These are phyloP conservation scores for Pherbina coryleti DNA, from an alignment of 2,888 invertebrate species.

Conservation along the genomic window DNA sequence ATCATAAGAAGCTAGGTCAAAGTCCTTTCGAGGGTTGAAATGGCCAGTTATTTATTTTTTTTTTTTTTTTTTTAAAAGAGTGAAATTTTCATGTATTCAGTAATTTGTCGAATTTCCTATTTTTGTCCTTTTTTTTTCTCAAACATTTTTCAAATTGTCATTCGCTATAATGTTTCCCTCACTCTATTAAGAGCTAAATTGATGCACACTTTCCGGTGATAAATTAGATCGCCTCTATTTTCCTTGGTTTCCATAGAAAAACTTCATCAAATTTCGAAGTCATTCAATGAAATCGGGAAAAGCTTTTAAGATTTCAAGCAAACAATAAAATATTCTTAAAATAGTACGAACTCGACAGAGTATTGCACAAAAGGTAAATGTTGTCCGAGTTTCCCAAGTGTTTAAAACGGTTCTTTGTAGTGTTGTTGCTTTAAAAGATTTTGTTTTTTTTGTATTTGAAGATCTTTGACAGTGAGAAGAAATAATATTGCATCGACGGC, in stretches of 20 bases:
- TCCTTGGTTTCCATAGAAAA: not conserved
- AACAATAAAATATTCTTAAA: not conserved
- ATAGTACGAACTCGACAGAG: not conserved
- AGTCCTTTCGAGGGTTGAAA: too few species aligned
- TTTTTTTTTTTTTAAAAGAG: too few species aligned
- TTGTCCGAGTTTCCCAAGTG: not conserved
- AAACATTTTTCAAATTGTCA: not conserved
- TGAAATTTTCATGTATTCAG: too few species aligned
- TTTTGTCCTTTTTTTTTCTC: too few species aligned
- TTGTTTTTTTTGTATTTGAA: not conserved
- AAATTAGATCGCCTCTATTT: slow-evolving; percentile 4
- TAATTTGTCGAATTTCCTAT: too few species aligned
- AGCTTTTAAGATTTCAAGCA: slow-evolving; percentile 1
- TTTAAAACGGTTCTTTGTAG: not conserved
- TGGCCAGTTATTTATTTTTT: too few species aligned
- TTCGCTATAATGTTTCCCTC: not conserved
- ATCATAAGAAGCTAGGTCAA: too few species aligned
- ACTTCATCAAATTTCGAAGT: not conserved
- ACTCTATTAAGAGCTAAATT: not conserved
- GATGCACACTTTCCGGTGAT: not conserved
- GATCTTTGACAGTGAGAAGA: slow-evolving; percentile 21
- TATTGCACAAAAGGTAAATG: slow-evolving; percentile 9
- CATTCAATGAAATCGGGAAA: not conserved
- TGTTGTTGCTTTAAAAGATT: not conserved
- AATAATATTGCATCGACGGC: not conserved